Base-by-base conservation (phyloP, 2,113 vertebrate genomes). In the Cepphus grylle region DNA sequence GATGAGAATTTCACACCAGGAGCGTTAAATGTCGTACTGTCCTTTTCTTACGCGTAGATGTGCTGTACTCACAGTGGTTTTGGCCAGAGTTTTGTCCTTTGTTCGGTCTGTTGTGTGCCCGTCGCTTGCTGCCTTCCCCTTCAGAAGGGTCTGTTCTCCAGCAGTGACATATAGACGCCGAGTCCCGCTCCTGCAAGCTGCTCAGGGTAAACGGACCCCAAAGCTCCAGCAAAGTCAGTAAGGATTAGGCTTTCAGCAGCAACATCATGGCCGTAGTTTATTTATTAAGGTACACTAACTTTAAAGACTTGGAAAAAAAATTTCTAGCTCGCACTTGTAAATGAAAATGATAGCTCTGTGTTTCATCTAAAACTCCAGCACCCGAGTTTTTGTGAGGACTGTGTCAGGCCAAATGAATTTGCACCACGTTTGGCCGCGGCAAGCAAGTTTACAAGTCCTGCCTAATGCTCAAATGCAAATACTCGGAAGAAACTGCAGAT, bases 401-500 rank as follows among this genome's bases (percentile, higher is more conserved):
- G 58, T 50, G 80, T 93, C 36, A 66, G 32, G 40, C 81, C 83
- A 53, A 77, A 69, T 81, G 67, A 71, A 71, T 81, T 94, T 91
- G 52, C 38, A 45, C 43, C 38, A 5, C 20, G 25, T 69, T 80
- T 76, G 77, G 52, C 56, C 77, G 22, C 27, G 18, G 53, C 73
- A 42, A 81, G 67, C 63, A 77, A 79, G 80, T 83, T 84, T 89
- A 66, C 42, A 71, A 83, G 74, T 95, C 87, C 79, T 85, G 38
- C 71, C 62, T 83, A 52, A 71, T 91, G 69, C 61, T 81, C 73
- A 92, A 73, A 95, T 79, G 40, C 78, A 84, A 77, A 65, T 87
- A 66, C 70, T 95, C 27, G 6, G 66, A 83, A 90, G 55, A 96
- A 85, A 82, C 40, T 95, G 83, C 74, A 93, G 88, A 95, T 96